phyloP scores from a whole-genome alignment of 2,888 invertebrate genomes.

The Drosophila neotestacea region DNA sequence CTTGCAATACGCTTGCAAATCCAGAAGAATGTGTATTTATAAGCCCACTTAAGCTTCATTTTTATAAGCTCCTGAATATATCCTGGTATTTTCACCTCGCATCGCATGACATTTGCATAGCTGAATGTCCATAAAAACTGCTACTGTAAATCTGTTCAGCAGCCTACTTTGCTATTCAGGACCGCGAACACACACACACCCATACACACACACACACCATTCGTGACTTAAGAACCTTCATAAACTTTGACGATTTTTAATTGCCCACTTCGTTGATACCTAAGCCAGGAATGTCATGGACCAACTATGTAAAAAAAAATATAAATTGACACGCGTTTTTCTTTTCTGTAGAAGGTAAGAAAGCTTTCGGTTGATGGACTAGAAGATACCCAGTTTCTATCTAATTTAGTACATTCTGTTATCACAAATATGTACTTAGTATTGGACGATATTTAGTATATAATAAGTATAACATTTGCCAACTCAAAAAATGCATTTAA shows the following conservation, averaged over 20 bases:
- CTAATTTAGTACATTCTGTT: too few species aligned
- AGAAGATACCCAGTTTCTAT: constrained; percentile 1
- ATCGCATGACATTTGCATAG: constrained; percentile 19
- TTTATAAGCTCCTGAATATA: constrained; percentile 20
- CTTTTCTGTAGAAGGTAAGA: neutral
- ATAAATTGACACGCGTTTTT: constrained; percentile 33
- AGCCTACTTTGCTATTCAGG: constrained; percentile 48
- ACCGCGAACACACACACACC: constrained; percentile 20
- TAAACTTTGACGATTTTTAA: constrained; percentile 67
- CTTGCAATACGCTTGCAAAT: constrained; percentile 9
- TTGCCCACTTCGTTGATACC: constrained; percentile 52
- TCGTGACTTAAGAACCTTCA: constrained; percentile 37
- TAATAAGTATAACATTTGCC: too few species aligned
- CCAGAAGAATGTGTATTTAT: constrained; percentile 26
- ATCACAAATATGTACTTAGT: too few species aligned
- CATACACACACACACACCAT: constrained; percentile 3
- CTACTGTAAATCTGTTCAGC: constrained; percentile 39
- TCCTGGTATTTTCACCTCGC: constrained; percentile 22
- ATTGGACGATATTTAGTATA: too few species aligned
- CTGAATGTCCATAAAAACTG: constrained; percentile 25
- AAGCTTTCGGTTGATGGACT: neutral
- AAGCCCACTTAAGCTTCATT: constrained; percentile 28
- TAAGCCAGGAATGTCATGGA: constrained; percentile 40
- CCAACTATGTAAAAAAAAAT: constrained; percentile 43
- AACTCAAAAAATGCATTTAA: too few species aligned